Conservation (phyloP, 2,888 invertebrate species). For the Harmothoe impar region DNA sequence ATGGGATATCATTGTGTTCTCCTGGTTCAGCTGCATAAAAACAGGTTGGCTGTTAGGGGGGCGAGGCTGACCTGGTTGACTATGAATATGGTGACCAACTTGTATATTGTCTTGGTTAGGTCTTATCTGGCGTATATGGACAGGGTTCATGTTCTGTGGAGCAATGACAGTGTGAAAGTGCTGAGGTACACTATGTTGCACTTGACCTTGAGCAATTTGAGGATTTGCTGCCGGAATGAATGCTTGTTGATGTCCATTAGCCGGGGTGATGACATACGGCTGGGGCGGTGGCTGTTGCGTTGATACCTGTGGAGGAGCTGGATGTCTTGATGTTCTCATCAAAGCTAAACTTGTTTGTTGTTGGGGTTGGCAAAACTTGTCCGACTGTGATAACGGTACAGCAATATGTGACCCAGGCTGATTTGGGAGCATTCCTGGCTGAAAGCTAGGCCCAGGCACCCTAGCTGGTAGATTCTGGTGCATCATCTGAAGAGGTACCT, state of each 20-base stretch:
- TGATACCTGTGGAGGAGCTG: not conserved
- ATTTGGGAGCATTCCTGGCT: not conserved
- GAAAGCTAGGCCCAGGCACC: not conserved
- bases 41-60: not conserved
- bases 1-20: no score
- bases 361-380: not conserved
- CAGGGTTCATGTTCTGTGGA: slow-evolving; percentile 27
- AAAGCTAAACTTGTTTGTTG: not conserved
- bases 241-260: not conserved
- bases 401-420: not conserved
- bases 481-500: not conserved
- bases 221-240: not conserved
- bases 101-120: not conserved
- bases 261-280: not conserved
- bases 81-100: not conserved
- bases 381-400: not conserved
- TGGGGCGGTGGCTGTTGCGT: not conserved
- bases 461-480: not conserved
- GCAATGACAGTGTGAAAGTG: not conserved
- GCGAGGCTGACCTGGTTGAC: not conserved
- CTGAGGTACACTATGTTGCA: not conserved
- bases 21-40: not conserved
- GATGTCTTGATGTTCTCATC: not conserved
- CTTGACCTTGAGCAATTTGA: not conserved
- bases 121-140: not conserved